These are phyloP conservation scores for Enoplosus armatus DNA, from an alignment of 2,797 vertebrate genomes.

Conservation along the genomic window DNA sequence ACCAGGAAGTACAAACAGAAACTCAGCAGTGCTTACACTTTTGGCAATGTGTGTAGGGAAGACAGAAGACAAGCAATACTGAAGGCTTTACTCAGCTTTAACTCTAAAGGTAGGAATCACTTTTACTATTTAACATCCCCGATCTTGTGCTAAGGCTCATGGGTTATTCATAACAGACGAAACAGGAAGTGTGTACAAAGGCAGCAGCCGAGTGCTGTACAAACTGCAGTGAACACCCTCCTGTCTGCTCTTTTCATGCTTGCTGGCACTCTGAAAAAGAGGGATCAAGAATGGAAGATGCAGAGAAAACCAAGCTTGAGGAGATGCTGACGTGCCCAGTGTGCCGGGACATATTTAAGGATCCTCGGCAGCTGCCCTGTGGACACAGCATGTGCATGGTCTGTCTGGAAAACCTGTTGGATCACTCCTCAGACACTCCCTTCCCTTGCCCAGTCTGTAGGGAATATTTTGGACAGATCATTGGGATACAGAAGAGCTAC, in stretches of 20 bases:
- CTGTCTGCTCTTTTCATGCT: not conserved
- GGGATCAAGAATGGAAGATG: constrained; percentile 50
- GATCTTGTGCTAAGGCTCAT: too few species aligned
- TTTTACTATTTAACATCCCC: not conserved
- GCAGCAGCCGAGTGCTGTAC: not conserved
- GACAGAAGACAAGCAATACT: not conserved
- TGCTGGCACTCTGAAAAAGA: not conserved
- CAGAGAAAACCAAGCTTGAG: constrained; percentile 42
- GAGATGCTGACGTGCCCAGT: constrained; percentile 75
- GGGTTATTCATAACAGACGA: not conserved
- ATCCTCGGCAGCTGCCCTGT: constrained; percentile 78
- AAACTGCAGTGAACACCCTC: constrained; percentile 1
- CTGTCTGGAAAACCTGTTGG: constrained; percentile 67
- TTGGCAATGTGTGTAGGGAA: not conserved
- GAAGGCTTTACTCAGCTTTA: not conserved
- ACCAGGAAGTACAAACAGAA: constrained; percentile 48
- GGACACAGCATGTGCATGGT: constrained; percentile 77
- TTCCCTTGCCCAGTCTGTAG: constrained; percentile 79
- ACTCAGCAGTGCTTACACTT: constrained; percentile 57
- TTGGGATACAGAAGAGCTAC: constrained; percentile 69
- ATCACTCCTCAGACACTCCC: constrained; percentile 37
- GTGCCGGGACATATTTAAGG: constrained; percentile 76
- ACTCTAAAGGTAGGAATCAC: not conserved
- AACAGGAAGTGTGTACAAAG: not conserved
- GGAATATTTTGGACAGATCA: constrained; percentile 21